phyloP scores from a whole-genome alignment of 2,113 vertebrate species.

The Baryphthengus martii region DNA sequence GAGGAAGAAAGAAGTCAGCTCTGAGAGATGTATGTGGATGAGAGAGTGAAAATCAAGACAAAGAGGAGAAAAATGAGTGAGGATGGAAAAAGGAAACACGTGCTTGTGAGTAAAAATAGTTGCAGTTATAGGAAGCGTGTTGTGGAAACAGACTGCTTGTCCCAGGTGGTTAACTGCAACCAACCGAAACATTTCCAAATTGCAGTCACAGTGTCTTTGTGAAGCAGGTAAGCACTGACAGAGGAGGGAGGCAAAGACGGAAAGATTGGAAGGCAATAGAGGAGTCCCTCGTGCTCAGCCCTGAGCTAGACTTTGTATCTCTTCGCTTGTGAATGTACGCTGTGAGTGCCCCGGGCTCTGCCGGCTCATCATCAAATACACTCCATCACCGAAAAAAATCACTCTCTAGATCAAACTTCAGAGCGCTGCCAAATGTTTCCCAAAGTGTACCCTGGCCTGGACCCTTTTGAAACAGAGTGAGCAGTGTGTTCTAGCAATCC shows the following conservation, averaged over 20 bases:
- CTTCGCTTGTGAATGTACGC: accelerated
- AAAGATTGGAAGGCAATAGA: background rate
- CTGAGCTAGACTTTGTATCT: background rate
- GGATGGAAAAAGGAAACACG: slow-evolving; percentile 59
- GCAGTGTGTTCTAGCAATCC: background rate
- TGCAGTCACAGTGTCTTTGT: background rate
- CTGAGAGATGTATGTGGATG: background rate
- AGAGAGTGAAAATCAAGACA: background rate
- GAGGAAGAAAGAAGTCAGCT: background rate
- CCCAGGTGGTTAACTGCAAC: slow-evolving; percentile 50
- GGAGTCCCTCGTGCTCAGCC: accelerated
- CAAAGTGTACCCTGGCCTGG: background rate
- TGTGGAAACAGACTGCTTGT: slow-evolving; percentile 30
- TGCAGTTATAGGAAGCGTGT: slow-evolving; percentile 10
- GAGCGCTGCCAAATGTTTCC: background rate
- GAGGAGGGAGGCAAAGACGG: background rate
- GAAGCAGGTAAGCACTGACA: background rate
- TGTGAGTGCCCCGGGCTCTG: background rate
- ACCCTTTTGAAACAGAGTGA: background rate
- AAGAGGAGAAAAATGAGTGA: background rate
- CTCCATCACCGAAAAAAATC: background rate
- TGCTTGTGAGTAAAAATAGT: slow-evolving; percentile 37
- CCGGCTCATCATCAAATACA: background rate
- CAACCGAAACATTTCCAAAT: background rate
- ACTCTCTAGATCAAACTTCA: background rate